Evolutionary conservation across 2,113 vertebrate genomes (phyloP).

Genomic region (Empidonax traillii): DNA sequence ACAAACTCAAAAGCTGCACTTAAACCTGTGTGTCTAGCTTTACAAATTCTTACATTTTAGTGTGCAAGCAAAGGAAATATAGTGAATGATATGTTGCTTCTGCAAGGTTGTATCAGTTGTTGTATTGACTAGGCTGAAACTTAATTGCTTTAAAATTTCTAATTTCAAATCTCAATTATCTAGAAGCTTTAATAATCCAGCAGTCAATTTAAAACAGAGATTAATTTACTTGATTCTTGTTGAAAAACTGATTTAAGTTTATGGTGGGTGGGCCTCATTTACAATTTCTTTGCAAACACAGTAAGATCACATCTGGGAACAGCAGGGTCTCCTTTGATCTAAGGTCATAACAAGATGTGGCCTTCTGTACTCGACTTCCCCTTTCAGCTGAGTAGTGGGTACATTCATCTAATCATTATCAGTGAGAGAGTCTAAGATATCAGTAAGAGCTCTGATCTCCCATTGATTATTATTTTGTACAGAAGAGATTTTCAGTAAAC

Average conservation of each 20-base stretch:
- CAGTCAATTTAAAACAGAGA: background rate
- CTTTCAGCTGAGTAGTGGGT: background rate
- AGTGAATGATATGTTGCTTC: background rate
- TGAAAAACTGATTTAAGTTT: background rate
- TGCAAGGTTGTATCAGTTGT: background rate
- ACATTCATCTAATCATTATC: background rate
- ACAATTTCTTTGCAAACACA: background rate
- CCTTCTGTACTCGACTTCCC: background rate
- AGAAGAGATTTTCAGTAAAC: background rate
- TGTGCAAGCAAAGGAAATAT: background rate
- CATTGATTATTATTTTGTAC: background rate
- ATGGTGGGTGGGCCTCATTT: background rate
- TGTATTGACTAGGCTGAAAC: conserved; percentile 34
- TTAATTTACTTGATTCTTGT: background rate
- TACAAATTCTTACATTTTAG: background rate
- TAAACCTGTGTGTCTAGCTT: background rate
- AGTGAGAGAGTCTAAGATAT: background rate
- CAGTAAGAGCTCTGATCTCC: background rate
- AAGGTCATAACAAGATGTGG: background rate
- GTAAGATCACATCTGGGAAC: background rate
- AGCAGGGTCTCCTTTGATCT: background rate
- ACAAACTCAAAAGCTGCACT: background rate
- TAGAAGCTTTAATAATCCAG: background rate
- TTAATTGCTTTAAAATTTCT: conserved; percentile 36
- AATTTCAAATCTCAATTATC: conserved; percentile 40